phyloP scores from a whole-genome alignment of 2,113 vertebrate genomes.

The Cephalopterus ornatus region DNA sequence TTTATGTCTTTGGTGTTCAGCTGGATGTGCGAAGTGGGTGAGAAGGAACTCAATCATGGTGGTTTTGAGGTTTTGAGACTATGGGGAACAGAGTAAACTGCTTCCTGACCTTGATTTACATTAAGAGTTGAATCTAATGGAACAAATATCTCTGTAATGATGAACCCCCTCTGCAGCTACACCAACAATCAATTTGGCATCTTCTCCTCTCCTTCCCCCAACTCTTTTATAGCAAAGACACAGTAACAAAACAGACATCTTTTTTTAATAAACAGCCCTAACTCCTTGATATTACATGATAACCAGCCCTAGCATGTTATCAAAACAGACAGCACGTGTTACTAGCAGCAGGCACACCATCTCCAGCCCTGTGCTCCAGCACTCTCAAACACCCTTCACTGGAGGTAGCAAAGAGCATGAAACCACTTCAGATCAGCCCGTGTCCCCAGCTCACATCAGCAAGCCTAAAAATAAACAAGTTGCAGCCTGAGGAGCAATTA shows the following conservation, averaged over 20 bases:
- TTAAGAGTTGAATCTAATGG: not conserved
- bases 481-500: slow-evolving; percentile 24
- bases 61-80: slow-evolving; percentile 46
- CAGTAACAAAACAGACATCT: not conserved
- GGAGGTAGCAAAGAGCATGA: not conserved
- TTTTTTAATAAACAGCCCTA: slow-evolving; percentile 36
- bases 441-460: not conserved
- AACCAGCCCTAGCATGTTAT: slow-evolving; percentile 1
- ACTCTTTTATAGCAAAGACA: not conserved
- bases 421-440: not conserved
- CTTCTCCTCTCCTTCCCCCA: not conserved
- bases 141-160: not conserved
- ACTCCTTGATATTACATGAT: not conserved
- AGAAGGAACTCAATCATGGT: slow-evolving; percentile 9
- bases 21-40: slow-evolving; percentile 41
- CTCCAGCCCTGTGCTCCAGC: not conserved
- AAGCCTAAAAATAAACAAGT: slow-evolving; percentile 39
- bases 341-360: not conserved
- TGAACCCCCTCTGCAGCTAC: not conserved
- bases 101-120: not conserved
- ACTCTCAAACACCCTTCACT: not conserved
- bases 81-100: slow-evolving; percentile 4
- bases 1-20: not conserved
- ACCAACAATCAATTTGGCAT: not conserved
- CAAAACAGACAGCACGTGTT: not conserved